These are phyloP conservation scores for Hypomecis punctinalis DNA, from an alignment of 2,888 invertebrate genomes.

Conservation along the genomic window DNA sequence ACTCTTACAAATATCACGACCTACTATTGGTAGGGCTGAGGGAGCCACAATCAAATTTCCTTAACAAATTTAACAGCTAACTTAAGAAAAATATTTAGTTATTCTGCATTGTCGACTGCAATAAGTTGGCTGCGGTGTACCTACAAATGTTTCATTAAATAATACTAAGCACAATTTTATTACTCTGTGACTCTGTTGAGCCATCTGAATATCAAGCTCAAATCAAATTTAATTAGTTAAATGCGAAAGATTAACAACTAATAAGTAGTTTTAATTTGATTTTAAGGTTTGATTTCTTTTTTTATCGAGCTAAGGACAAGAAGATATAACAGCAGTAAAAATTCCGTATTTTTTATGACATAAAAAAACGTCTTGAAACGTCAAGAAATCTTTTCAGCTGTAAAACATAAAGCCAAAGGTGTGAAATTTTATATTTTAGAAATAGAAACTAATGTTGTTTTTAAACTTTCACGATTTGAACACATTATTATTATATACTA, in stretches of 20 bases:
- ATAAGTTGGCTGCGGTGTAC: background rate
- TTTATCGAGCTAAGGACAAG: background rate
- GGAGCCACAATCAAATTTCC: background rate
- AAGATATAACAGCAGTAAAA: too few relatives aligned
- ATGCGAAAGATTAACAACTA: background rate
- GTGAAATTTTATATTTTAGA: too few relatives aligned
- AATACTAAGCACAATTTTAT: conserved; percentile 9
- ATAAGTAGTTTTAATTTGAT: background rate
- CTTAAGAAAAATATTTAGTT: background rate
- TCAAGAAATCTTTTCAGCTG: too few relatives aligned
- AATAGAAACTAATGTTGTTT: too few relatives aligned
- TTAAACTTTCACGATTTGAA: too few relatives aligned
- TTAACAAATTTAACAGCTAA: background rate
- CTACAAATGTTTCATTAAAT: conserved; percentile 5
- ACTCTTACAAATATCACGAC: background rate
- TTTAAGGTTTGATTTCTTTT: background rate
- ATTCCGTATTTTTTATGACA: too few relatives aligned
- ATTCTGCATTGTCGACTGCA: background rate
- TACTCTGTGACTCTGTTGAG: background rate
- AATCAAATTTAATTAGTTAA: too few relatives aligned
- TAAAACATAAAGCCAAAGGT: too few relatives aligned
- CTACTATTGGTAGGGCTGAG: background rate
- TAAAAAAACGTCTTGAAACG: too few relatives aligned
- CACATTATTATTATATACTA: too few relatives aligned
- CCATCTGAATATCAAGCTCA: background rate